phyloP scores from a whole-genome alignment of 2,888 invertebrate species.

The Spisula solida region DNA sequence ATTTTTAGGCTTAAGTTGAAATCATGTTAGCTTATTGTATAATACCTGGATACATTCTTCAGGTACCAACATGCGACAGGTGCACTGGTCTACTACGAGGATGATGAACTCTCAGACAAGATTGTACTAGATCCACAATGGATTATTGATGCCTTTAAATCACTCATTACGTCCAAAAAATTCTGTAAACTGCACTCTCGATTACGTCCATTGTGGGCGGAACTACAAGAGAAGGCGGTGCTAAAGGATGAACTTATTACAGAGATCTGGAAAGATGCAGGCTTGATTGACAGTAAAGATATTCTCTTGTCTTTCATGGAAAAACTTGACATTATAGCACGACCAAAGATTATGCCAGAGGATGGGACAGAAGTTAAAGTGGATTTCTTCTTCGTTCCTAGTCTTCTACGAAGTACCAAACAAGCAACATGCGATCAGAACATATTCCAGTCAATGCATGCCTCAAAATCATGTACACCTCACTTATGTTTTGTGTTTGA shows the following conservation, averaged over 20 bases:
- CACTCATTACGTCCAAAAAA: slow-evolving; percentile 60
- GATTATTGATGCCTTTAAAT: slow-evolving; percentile 71
- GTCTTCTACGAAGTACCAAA: slow-evolving; percentile 60
- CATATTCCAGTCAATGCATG: slow-evolving; percentile 9
- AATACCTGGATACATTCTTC: background rate
- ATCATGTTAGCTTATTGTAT: no score
- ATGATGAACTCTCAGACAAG: slow-evolving; percentile 59
- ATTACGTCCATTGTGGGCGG: slow-evolving; percentile 61
- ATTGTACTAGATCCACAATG: slow-evolving; percentile 70
- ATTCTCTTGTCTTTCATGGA: slow-evolving; percentile 67
- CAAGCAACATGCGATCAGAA: slow-evolving; percentile 6
- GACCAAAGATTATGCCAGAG: slow-evolving; percentile 59
- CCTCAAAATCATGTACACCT: slow-evolving; percentile 49
- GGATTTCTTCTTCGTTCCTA: slow-evolving; percentile 71
- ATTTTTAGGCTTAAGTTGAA: no score
- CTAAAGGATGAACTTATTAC: slow-evolving; percentile 60
- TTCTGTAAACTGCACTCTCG: slow-evolving; percentile 60
- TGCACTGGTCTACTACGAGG: slow-evolving; percentile 64
- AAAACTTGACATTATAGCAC: slow-evolving; percentile 69
- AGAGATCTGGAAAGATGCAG: slow-evolving; percentile 63
- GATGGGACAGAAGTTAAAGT: slow-evolving; percentile 52
- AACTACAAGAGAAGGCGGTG: slow-evolving; percentile 65
- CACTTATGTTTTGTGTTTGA: slow-evolving; percentile 67
- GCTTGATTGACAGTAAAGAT: slow-evolving; percentile 49
- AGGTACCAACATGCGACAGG: slow-evolving; percentile 71